These are phyloP conservation scores for Heteropelma amictum DNA, from an alignment of 2,888 invertebrate species.

Conservation along the genomic window DNA sequence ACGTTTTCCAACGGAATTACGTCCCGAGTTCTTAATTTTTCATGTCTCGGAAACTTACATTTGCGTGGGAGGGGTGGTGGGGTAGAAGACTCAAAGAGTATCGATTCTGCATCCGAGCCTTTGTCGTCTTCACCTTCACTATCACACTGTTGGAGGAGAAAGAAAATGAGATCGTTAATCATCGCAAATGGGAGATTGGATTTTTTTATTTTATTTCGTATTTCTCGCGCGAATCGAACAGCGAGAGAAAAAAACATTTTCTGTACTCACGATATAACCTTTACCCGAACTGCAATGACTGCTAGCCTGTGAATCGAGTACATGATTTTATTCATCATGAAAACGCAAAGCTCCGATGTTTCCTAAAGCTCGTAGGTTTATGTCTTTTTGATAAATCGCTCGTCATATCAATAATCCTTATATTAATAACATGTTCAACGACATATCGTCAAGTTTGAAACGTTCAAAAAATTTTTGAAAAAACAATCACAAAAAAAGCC, in stretches of 20 bases:
- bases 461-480: too few relatives aligned
- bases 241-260: constrained; percentile 54
- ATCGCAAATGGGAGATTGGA: neutral
- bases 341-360: constrained; percentile 50
- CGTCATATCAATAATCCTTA: too few relatives aligned
- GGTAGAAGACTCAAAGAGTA: constrained; percentile 83
- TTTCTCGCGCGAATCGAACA: constrained; percentile 8
- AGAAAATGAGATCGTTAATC: constrained; percentile 53
- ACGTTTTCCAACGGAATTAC: neutral
- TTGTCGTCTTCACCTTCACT: constrained; percentile 95
- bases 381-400: too few relatives aligned
- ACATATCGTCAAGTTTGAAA: too few relatives aligned
- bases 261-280: constrained; percentile 95
- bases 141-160: constrained; percentile 87
- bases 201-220: neutral
- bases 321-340: constrained; percentile 65
- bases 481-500: too few relatives aligned
- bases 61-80: constrained; percentile 82
- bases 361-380: too few relatives aligned
- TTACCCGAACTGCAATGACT: constrained; percentile 95
- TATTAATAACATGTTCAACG: too few relatives aligned
- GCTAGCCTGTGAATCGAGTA: constrained; percentile 84
- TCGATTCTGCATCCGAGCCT: constrained; percentile 89
- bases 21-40: constrained; percentile 7
- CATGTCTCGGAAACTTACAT: constrained; percentile 74